phyloP scores from a whole-genome alignment of 2,113 vertebrate genomes.

The Mola mola region DNA sequence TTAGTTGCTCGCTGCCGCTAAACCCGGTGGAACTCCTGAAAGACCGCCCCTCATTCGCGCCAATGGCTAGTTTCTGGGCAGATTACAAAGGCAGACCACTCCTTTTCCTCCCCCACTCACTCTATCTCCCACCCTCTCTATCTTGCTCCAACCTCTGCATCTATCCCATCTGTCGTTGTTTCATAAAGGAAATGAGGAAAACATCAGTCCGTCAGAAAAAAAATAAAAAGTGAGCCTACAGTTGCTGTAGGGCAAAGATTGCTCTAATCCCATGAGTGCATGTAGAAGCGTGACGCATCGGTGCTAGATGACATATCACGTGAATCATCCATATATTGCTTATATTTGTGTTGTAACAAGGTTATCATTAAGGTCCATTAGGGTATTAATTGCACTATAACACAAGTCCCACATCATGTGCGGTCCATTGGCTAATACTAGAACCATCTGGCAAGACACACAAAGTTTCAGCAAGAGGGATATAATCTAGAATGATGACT shows the following conservation, averaged over 20 bases:
- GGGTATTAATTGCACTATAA: not conserved
- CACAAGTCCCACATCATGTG: not conserved
- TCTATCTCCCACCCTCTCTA: constrained; percentile 51
- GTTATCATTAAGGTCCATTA: not conserved
- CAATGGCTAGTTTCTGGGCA: constrained; percentile 74
- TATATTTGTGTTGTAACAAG: too few species aligned
- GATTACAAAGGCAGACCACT: constrained; percentile 59
- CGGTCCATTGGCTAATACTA: not conserved
- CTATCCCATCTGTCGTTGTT: constrained; percentile 68
- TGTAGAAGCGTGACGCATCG: constrained; percentile 15
- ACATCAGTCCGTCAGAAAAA: constrained; percentile 38
- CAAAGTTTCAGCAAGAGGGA: constrained; percentile 9
- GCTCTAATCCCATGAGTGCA: too few species aligned
- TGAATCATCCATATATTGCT: too few species aligned
- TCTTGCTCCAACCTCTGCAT: constrained; percentile 54
- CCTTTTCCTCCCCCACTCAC: constrained; percentile 41
- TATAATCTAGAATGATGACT: constrained; percentile 18
- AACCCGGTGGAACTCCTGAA: constrained; percentile 25
- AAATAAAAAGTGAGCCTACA: constrained; percentile 25
- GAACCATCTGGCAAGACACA: constrained; percentile 9
- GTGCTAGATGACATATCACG: not conserved
- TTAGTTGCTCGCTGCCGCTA: constrained; percentile 14
- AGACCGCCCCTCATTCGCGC: constrained; percentile 33
- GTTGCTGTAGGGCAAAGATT: too few species aligned
- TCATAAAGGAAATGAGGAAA: constrained; percentile 55